These are phyloP conservation scores for Hozukius guyotensis DNA, from an alignment of 2,797 vertebrate genomes.

Conservation along the genomic window DNA sequence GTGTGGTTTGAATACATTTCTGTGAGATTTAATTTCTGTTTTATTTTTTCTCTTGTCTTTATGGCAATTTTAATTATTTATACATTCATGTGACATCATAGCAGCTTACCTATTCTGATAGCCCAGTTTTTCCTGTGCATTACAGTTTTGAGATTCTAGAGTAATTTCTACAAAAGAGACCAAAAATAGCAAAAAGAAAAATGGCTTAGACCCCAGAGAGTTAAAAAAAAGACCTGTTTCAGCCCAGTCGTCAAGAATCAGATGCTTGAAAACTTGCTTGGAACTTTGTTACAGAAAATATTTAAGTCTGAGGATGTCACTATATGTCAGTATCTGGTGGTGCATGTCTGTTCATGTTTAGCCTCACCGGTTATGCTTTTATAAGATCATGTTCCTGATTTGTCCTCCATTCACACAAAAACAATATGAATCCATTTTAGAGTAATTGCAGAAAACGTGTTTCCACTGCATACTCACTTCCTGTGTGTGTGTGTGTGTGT, in stretches of 20 bases:
- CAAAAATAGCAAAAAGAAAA: too few species aligned
- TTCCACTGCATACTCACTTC: not conserved
- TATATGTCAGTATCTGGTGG: not conserved
- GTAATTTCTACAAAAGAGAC: too few species aligned
- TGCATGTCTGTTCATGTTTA: constrained; percentile 13
- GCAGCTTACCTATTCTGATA: too few species aligned
- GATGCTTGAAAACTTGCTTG: too few species aligned
- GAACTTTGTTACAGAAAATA: not conserved
- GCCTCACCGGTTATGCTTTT: not conserved
- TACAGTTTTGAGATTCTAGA: too few species aligned
- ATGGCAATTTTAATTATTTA: too few species aligned
- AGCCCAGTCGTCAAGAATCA: not conserved
- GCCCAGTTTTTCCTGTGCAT: fast-evolving
- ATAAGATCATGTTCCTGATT: constrained; percentile 1
- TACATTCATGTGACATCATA: too few species aligned
- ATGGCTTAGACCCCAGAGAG: too few species aligned
- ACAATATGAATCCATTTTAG: not conserved
- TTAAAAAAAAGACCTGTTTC: not conserved
- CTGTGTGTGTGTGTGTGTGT: not conserved
- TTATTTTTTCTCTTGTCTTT: too few species aligned
- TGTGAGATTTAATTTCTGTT: fast-evolving
- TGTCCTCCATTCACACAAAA: not conserved
- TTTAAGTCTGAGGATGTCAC: not conserved
- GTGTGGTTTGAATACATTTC: too few species aligned
- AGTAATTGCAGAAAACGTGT: not conserved